phyloP scores from a whole-genome alignment of 2,888 invertebrate genomes.

The Caenorhabditis sinica region DNA sequence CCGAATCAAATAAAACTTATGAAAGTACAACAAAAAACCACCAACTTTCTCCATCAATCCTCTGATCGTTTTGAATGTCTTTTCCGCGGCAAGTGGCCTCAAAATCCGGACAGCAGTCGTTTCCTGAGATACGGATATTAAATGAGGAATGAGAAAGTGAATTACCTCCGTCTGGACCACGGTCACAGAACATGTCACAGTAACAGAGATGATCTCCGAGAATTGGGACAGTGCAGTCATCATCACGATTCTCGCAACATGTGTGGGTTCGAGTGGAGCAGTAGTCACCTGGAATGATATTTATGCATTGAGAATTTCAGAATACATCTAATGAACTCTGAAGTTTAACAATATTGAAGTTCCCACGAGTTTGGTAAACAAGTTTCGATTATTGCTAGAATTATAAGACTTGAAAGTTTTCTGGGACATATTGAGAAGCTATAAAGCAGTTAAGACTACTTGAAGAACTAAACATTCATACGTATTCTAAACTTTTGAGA shows the following conservation, averaged over 20 bases:
- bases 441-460: too few relatives aligned
- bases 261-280: conserved; percentile 77
- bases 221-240: conserved; percentile 90
- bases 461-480: too few relatives aligned
- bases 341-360: too few relatives aligned
- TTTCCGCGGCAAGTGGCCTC: conserved; percentile 88
- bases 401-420: too few relatives aligned
- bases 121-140: conserved; percentile 84
- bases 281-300: conserved; percentile 78
- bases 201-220: conserved; percentile 91
- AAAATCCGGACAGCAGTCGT: conserved; percentile 96
- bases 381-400: too few relatives aligned
- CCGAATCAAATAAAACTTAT: conserved; percentile 21
- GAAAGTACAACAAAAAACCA: neutral
- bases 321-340: too few relatives aligned
- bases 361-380: too few relatives aligned
- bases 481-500: neutral
- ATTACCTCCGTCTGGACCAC: conserved; percentile 72
- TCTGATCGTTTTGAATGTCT: conserved; percentile 46
- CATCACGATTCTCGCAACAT: conserved; percentile 90
- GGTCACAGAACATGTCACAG: conserved; percentile 88
- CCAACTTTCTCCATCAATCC: conserved; percentile 62
- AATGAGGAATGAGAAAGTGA: neutral
- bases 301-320: neutral
- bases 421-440: too few relatives aligned